These are phyloP conservation scores for Tetraodon nigroviridis DNA, from an alignment of 2,113 vertebrate species.

Conservation along the genomic window DNA sequence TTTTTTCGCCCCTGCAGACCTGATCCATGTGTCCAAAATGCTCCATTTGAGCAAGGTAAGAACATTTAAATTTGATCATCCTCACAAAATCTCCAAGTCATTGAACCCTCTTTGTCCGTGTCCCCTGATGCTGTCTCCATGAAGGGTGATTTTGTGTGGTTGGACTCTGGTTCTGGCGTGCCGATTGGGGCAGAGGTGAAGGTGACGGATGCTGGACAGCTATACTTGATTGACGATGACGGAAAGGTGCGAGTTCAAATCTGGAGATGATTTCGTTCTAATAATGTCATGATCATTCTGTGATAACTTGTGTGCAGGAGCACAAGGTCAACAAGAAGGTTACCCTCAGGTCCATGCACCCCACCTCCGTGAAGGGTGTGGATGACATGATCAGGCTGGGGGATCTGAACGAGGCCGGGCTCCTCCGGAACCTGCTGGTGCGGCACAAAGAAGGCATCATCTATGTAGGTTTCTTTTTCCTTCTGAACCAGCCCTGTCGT, in stretches of 20 bases:
- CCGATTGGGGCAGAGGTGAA: conserved; percentile 85
- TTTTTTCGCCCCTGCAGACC: conserved; percentile 21
- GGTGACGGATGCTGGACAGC: conserved; percentile 77
- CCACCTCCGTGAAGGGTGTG: conserved; percentile 82
- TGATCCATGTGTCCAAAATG: conserved; percentile 49
- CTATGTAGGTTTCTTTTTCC: conserved; percentile 80
- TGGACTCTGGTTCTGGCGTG: conserved; percentile 73
- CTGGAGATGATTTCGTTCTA: neutral
- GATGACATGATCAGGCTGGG: conserved; percentile 95
- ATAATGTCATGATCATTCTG: neutral
- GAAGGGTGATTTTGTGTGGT: conserved; percentile 94
- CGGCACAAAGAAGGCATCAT: conserved; percentile 88
- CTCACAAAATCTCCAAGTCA: too few relatives aligned
- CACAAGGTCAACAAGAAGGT: conserved; percentile 79
- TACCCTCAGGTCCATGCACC: conserved; percentile 82
- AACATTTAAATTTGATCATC: neutral
- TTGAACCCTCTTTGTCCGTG: neutral
- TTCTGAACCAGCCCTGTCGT: conserved; percentile 9
- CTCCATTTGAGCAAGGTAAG: conserved; percentile 72
- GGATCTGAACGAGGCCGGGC: conserved; percentile 89
- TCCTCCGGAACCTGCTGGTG: conserved; percentile 91
- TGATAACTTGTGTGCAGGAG: conserved; percentile 70
- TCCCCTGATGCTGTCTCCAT: neutral
- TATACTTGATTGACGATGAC: conserved; percentile 88
- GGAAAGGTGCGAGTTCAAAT: conserved; percentile 81